These are phyloP conservation scores for Oasisia sp. DNA, from an alignment of 2,888 invertebrate genomes.

Conservation along the genomic window DNA sequence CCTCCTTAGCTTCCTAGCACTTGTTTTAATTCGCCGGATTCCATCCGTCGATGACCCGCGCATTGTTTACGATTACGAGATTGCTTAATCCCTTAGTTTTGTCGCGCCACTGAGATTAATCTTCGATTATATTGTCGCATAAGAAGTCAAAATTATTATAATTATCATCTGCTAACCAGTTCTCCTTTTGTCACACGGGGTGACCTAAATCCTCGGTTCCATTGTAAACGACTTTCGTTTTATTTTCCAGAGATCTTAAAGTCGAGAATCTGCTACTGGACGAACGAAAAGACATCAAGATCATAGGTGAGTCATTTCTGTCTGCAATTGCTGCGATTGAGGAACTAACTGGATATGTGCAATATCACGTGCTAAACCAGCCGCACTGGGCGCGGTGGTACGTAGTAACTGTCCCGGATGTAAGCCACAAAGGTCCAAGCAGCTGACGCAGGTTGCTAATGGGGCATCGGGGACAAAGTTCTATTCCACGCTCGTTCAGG, in stretches of 20 bases:
- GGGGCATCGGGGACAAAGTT: background rate
- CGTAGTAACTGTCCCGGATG: background rate
- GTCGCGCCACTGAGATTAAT: no score
- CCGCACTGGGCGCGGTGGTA: background rate
- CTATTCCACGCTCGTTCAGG: background rate
- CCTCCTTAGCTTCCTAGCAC: no score
- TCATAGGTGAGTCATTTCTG: conserved; percentile 48
- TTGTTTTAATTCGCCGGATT: no score
- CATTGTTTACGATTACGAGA: no score
- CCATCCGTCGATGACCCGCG: no score
- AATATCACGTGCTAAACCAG: background rate
- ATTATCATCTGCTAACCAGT: no score
- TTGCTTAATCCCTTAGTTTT: no score
- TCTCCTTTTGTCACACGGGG: no score
- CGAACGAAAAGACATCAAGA: conserved; percentile 60
- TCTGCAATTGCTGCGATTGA: background rate
- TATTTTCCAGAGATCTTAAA: conserved; percentile 61
- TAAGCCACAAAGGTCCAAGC: background rate
- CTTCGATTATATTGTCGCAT: no score
- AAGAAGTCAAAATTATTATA: no score
- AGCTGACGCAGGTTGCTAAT: background rate
- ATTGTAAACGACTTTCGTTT: background rate
- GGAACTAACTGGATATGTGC: background rate
- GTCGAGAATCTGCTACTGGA: conserved; percentile 64
- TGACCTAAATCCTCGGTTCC: background rate